phyloP scores from a whole-genome alignment of 1,140 invertebrate genomes.

The Ganaspis sp. region DNA sequence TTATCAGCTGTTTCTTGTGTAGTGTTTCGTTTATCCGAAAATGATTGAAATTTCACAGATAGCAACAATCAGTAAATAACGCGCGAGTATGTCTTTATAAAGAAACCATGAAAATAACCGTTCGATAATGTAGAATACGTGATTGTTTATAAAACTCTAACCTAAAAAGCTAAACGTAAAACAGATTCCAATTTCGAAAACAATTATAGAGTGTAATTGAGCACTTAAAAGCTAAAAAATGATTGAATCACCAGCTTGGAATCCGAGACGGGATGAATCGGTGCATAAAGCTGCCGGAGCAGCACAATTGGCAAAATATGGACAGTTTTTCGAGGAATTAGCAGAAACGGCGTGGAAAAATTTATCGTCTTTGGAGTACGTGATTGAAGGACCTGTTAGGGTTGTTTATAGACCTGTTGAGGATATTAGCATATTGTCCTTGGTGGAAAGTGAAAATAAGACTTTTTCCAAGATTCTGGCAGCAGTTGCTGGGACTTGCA shows the following conservation, averaged over 20 bases:
- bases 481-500: slow-evolving; percentile 86
- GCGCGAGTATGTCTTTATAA: no score
- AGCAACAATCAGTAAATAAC: no score
- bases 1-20: no score
- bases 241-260: slow-evolving; percentile 70
- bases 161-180: neutral
- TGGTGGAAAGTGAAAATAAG: slow-evolving; percentile 89
- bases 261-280: slow-evolving; percentile 65
- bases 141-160: neutral
- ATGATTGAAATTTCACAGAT: no score
- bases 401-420: slow-evolving; percentile 81
- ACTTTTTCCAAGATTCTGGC: slow-evolving; percentile 88
- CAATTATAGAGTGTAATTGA: neutral
- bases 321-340: slow-evolving; percentile 83
- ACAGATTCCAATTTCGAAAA: neutral
- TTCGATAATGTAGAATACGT: no score
- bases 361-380: slow-evolving; percentile 70
- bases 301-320: slow-evolving; percentile 82
- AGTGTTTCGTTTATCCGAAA: no score
- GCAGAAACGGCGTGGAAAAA: slow-evolving; percentile 71
- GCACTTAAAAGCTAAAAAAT: slow-evolving; percentile 51
- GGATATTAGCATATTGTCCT: slow-evolving; percentile 80
- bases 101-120: no score
- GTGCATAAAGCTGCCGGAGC: slow-evolving; percentile 79
- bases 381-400: slow-evolving; percentile 76